Conservation (phyloP, 2,888 invertebrate genomes). For the Phytoseiulus persimilis region DNA sequence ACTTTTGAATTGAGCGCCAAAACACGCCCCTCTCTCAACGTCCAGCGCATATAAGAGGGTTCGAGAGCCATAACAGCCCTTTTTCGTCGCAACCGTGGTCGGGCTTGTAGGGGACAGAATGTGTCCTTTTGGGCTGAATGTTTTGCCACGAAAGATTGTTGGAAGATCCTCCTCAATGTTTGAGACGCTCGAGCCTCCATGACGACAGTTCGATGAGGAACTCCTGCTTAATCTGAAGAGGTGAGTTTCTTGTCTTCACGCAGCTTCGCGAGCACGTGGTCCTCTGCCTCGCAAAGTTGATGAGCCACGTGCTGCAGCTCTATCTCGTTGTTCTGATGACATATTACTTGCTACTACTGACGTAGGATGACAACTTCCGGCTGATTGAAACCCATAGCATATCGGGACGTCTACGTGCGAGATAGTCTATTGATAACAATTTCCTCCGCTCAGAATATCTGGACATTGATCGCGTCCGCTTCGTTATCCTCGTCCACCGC, state of each 20-base stretch:
- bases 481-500: too few species aligned
- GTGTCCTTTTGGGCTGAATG: too few species aligned
- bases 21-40: not conserved
- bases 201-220: not conserved
- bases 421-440: too few species aligned
- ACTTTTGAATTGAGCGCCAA: not conserved
- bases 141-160: too few species aligned
- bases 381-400: not conserved
- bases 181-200: not conserved
- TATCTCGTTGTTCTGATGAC: not conserved
- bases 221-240: not conserved
- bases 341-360: constrained; percentile 36
- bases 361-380: constrained; percentile 16
- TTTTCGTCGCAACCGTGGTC: not conserved
- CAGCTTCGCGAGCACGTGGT: not conserved
- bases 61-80: not conserved
- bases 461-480: too few species aligned
- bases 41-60: not conserved
- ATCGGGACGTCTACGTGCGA: not conserved
- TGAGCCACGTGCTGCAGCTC: not conserved
- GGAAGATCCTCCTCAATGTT: too few species aligned
- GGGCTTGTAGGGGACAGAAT: not conserved
- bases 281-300: not conserved
- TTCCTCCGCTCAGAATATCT: too few species aligned
- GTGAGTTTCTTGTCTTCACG: not conserved